These are phyloP conservation scores for Trachelus iudaicus DNA, from an alignment of 2,888 invertebrate species.

Conservation along the genomic window DNA sequence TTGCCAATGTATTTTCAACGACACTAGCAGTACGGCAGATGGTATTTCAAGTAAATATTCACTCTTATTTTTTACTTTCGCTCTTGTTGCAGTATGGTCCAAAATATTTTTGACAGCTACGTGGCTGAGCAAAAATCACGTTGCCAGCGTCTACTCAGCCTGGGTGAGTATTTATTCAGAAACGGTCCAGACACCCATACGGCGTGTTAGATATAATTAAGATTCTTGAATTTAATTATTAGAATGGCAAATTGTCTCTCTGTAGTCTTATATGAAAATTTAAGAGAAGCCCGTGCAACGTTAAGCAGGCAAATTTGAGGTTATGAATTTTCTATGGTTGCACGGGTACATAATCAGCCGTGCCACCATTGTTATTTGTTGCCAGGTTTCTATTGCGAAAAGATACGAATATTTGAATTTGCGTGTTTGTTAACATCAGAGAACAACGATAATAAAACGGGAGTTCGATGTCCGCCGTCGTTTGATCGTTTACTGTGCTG, in stretches of 20 bases:
- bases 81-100: neutral
- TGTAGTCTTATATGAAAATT: too few species aligned
- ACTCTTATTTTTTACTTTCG: neutral
- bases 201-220: too few species aligned
- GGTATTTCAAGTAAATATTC: neutral
- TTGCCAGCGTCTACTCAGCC: neutral
- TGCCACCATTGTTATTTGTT: too few species aligned
- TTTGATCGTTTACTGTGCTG: slow-evolving; percentile 71
- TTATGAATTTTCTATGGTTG: too few species aligned
- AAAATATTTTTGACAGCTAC: neutral
- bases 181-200: too few species aligned
- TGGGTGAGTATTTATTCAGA: neutral
- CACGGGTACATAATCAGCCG: too few species aligned
- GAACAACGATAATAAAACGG: neutral
- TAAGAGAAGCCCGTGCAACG: too few species aligned
- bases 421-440: neutral
- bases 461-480: slow-evolving; percentile 58
- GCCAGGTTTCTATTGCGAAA: neutral
- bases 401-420: neutral
- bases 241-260: too few species aligned
- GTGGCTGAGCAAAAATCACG: neutral
- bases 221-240: too few species aligned
- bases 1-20: neutral
- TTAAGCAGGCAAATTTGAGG: too few species aligned
- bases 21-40: neutral